Evolutionary conservation across 2,888 invertebrate genomes (phyloP).

Genomic region (Netelia inedita): DNA sequence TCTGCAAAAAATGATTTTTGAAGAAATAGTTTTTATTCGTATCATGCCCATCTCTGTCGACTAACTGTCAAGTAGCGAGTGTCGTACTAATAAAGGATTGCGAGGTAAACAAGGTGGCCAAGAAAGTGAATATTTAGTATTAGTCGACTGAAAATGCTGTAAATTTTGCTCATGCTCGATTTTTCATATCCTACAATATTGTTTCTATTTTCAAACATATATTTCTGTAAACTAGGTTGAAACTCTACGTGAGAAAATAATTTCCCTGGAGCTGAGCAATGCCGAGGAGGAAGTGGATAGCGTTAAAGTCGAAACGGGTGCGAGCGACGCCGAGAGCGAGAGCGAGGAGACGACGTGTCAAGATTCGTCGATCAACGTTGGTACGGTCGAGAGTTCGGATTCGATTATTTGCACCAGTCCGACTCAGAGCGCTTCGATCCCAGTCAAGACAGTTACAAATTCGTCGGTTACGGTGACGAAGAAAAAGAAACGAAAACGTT

Average conservation of each 20-base stretch:
- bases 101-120: slow-evolving; percentile 56
- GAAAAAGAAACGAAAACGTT: slow-evolving; percentile 86
- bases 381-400: slow-evolving; percentile 86
- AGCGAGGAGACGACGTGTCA: slow-evolving; percentile 82
- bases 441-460: slow-evolving; percentile 84
- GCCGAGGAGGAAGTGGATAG: slow-evolving; percentile 87
- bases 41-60: neutral
- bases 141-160: slow-evolving; percentile 47
- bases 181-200: neutral
- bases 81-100: slow-evolving; percentile 37
- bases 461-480: slow-evolving; percentile 77
- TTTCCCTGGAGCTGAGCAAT: slow-evolving; percentile 93
- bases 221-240: slow-evolving; percentile 88
- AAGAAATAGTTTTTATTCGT: neutral
- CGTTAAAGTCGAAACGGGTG: slow-evolving; percentile 79
- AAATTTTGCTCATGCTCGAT: slow-evolving; percentile 45
- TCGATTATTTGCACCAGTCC: slow-evolving; percentile 86
- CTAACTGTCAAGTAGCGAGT: slow-evolving; percentile 35
- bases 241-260: slow-evolving; percentile 96
- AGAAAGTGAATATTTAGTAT: slow-evolving; percentile 17
- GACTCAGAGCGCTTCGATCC: slow-evolving; percentile 86
- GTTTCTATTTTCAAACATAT: neutral
- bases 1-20: neutral
- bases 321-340: slow-evolving; percentile 82
- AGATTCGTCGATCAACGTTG: slow-evolving; percentile 83